Percentiles rank a stretch among this genome's conserved stretches.
These are phyloP conservation scores for Maniola hyperantus DNA, from an alignment of 2,888 invertebrate species.

Conservation along the genomic window DNA sequence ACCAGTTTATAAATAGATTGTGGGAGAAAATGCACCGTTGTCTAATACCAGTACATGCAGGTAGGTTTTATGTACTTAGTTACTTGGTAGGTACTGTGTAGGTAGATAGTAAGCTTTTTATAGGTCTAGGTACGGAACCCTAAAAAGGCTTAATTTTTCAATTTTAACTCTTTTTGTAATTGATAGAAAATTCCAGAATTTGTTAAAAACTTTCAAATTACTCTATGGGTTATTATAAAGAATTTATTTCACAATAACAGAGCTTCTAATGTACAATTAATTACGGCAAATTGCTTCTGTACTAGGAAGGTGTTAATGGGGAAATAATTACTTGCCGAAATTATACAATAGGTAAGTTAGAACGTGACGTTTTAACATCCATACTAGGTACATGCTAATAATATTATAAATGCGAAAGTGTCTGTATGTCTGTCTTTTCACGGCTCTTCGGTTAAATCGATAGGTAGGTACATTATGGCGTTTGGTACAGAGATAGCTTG, in stretches of 20 bases:
- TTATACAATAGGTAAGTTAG: constrained; percentile 28
- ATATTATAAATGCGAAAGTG: too few species aligned
- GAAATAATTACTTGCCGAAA: constrained; percentile 36
- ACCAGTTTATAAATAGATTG: constrained; percentile 46
- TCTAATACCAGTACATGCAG: constrained; percentile 30
- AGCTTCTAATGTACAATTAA: constrained; percentile 37
- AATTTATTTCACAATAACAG: constrained; percentile 28
- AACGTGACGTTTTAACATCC: constrained; percentile 19
- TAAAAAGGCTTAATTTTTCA: too few species aligned
- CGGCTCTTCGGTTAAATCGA: too few species aligned
- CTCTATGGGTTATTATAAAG: constrained; percentile 1
- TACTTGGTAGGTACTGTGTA: constrained; percentile 13
- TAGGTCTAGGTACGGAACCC: too few species aligned
- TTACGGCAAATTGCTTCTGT: constrained; percentile 32
- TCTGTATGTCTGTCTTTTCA: not conserved
- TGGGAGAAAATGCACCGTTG: constrained; percentile 44
- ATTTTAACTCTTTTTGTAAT: too few species aligned
- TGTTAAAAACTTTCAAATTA: not conserved
- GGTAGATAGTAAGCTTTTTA: not conserved
- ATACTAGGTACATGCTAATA: too few species aligned
- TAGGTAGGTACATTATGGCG: too few species aligned
- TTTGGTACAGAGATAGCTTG: too few species aligned
- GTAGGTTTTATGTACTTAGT: constrained; percentile 22
- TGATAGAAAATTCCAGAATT: constrained; percentile 1
- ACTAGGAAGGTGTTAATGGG: constrained; percentile 38